A percentile compares a stretch with the other conserved stretches of the same genome.
Conservation (phyloP, 2,113 vertebrate genomes). For the Pomatostomus ruficeps region DNA sequence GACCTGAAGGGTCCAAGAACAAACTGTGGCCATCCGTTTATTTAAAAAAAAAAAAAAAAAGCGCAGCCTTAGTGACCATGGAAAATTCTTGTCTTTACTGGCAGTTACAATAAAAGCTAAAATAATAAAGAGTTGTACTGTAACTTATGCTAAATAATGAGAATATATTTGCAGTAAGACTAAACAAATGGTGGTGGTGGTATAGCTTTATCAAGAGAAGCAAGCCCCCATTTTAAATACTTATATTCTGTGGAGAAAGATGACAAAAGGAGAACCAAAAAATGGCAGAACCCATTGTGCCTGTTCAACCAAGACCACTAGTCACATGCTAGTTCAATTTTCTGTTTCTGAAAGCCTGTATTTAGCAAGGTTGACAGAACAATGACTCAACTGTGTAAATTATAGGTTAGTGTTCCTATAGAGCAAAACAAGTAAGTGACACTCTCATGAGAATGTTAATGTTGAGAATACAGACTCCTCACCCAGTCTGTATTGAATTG, state of each 20-base stretch:
- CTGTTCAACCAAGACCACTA: neutral
- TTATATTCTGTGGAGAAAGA: neutral
- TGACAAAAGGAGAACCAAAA: neutral
- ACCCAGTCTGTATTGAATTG: neutral
- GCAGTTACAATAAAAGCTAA: neutral
- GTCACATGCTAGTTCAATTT: neutral
- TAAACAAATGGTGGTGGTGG: neutral
- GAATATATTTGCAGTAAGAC: neutral
- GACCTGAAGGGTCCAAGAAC: neutral
- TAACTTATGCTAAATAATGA: neutral
- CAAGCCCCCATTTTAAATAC: neutral
- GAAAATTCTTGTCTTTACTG: neutral
- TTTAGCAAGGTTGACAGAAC: constrained; percentile 1
- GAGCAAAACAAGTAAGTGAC: neutral
- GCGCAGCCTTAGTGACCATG: neutral
- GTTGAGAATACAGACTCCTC: neutral
- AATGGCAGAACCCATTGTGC: neutral
- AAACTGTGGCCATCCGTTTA: neutral
- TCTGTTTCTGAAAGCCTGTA: neutral
- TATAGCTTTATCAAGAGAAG: neutral
- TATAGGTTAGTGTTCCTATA: neutral
- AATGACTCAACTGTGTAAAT: constrained; percentile 18
- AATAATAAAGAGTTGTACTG: neutral
- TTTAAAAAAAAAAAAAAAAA: neutral
- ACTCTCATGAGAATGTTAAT: neutral